Conservation (phyloP, 2,113 vertebrate species). For the Callipepla californica region DNA sequence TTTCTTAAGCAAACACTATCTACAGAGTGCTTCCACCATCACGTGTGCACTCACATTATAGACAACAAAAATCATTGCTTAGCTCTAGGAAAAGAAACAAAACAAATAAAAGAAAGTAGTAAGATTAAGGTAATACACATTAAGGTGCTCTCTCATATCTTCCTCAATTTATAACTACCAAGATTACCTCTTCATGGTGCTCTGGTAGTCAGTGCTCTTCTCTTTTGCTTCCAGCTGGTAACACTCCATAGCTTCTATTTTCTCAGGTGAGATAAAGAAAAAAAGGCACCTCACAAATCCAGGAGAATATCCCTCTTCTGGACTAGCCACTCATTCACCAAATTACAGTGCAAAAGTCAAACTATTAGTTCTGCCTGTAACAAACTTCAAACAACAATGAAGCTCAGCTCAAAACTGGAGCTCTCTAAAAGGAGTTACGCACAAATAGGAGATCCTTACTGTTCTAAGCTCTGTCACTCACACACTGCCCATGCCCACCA, state of each 20-base stretch:
- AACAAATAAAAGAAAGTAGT: background rate
- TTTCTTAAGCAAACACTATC: background rate
- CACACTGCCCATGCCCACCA: background rate
- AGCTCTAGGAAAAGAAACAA: background rate
- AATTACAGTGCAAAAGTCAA: background rate
- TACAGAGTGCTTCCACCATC: background rate
- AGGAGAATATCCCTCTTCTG: background rate
- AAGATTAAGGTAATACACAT: background rate
- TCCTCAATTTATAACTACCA: background rate
- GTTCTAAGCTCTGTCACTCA: background rate
- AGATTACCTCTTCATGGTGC: background rate
- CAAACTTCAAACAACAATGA: background rate
- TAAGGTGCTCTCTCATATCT: background rate
- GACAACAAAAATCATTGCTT: background rate
- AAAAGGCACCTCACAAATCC: background rate
- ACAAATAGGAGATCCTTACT: background rate
- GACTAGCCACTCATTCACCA: background rate
- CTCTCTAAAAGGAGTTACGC: background rate
- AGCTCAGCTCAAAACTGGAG: background rate
- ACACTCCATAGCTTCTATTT: background rate
- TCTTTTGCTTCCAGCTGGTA: background rate
- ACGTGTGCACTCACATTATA: background rate
- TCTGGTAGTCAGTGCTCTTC: background rate
- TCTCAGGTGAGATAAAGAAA: background rate
- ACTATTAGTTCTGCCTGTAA: background rate